These are phyloP conservation scores for Cinara cedri DNA, from an alignment of 2,888 invertebrate species.

Conservation along the genomic window DNA sequence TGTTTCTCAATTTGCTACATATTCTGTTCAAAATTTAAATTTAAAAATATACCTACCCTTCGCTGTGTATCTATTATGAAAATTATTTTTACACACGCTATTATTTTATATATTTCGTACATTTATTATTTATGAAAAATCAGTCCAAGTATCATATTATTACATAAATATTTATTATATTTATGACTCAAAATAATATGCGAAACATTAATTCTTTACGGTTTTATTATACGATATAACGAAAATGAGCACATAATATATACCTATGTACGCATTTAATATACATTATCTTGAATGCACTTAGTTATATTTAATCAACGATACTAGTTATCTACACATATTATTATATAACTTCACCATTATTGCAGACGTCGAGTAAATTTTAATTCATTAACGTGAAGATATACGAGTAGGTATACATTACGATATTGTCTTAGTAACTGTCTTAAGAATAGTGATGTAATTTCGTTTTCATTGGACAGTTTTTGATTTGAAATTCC, in stretches of 20 bases:
- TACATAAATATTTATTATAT: no score
- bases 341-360: neutral
- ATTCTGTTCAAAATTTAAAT: no score
- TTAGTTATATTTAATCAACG: neutral
- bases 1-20: no score
- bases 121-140: neutral
- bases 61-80: no score
- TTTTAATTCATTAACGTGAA: slow-evolving; percentile 14
- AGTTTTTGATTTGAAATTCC: neutral
- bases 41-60: no score
- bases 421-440: neutral
- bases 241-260: no score
- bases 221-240: no score
- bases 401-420: neutral
- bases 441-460: neutral
- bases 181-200: no score
- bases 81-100: no score
- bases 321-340: neutral
- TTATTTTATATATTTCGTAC: no score
- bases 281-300: neutral
- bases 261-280: neutral
- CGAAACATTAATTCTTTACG: no score
- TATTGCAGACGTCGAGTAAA: neutral
- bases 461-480: slow-evolving; percentile 21
- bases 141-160: neutral